Base-by-base conservation (phyloP, 2,888 invertebrate genomes). In the Tipula helvola region DNA sequence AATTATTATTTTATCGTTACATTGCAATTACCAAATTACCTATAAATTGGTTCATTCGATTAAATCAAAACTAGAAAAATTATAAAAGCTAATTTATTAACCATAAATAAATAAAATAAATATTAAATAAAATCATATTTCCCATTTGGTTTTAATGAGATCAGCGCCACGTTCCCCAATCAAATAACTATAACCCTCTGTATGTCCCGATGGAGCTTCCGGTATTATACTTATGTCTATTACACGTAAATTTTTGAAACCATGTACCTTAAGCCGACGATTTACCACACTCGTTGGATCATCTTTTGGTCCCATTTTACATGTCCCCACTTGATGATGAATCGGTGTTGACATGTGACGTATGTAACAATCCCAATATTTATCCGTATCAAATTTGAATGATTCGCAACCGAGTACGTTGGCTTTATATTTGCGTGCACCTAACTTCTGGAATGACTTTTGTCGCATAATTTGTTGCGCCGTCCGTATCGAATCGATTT, bases 291-390 rank as follows among this genome's bases (percentile, higher is more conserved):
- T 93, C 0, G 91, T 90, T 0, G 92, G 91, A 89, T 94, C 94
- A 0, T 90, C 88, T 0, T 88, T 85, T 0, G 93, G 92, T 0
- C 94, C 94, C 93, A 94, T 94, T 89, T 93, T 93, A 88, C 93
- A 93, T 0, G 94, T 94, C 2, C 93, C 93, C 5, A 87, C 93
- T 89, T 94, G 94, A 90, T 95, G 95, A 89, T 95, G 95, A 87
- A 95, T 94, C 0, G 95, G 95, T 88, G 94, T 93, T 0, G 95
- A 94, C 88, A 95, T 93, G 90, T 94, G 93, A 87, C 94, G 93
- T 0, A 94, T 93, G 89, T 94, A 93, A 89, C 96, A 96, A 47
- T 93, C 94, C 91, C 95, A 95, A 89, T 96, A 96, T 1, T 92
- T 92, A 88, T 95, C 95, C n/a, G 93, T 93, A 0, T 93, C 94